A percentile compares a stretch with the other conserved stretches of the same genome.
These are phyloP conservation scores for Clanis bilineata DNA, from an alignment of 2,888 invertebrate genomes.

Conservation along the genomic window DNA sequence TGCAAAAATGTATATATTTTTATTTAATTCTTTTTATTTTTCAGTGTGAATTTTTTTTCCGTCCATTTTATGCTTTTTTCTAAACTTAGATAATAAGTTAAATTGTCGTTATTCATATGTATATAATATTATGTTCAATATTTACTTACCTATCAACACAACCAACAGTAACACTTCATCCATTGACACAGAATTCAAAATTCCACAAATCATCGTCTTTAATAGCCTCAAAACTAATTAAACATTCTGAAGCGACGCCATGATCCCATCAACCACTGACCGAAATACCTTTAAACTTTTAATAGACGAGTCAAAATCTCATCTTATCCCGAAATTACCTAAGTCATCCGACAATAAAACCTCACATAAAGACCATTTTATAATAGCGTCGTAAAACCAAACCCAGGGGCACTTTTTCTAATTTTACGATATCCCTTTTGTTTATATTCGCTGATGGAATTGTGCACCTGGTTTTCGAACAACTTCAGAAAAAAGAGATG, in stretches of 20 bases:
- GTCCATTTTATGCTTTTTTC: too few relatives aligned
- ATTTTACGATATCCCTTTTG: conserved; percentile 66
- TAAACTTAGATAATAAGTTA: too few relatives aligned
- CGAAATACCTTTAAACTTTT: conserved; percentile 71
- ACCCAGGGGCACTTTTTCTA: conserved; percentile 62
- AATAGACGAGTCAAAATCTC: conserved; percentile 72
- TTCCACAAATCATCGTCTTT: too few relatives aligned
- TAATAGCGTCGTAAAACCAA: conserved; percentile 75
- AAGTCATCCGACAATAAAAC: conserved; percentile 80
- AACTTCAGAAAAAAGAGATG: too few relatives aligned
- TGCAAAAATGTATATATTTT: too few relatives aligned
- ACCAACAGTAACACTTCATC: too few relatives aligned
- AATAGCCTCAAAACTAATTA: conserved; percentile 37
- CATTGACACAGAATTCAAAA: neutral
- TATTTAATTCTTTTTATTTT: too few relatives aligned
- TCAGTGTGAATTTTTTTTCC: too few relatives aligned
- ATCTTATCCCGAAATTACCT: conserved; percentile 77
- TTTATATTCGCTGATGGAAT: conserved; percentile 57
- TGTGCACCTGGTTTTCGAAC: conserved; percentile 52
- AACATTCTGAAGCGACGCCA: conserved; percentile 32
- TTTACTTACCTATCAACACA: too few relatives aligned
- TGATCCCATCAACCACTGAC: conserved; percentile 49
- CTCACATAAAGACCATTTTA: conserved; percentile 78
- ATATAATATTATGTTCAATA: too few relatives aligned
- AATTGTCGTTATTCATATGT: too few relatives aligned